phyloP scores from a whole-genome alignment of 2,888 invertebrate genomes.

The Hyposoter didymator region DNA sequence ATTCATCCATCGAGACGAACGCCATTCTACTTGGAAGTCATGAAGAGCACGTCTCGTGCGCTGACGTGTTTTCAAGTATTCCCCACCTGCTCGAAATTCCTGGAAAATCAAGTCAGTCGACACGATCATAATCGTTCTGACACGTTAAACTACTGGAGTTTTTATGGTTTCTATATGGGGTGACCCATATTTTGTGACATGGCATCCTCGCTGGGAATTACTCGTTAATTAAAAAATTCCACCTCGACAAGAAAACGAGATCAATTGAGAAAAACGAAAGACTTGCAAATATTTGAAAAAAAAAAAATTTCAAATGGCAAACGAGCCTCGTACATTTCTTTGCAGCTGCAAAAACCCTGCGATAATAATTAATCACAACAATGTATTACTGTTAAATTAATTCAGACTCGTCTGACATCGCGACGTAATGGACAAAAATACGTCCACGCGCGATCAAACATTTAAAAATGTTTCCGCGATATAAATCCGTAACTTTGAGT shows the following conservation, averaged over 20 bases:
- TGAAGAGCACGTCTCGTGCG: constrained; percentile 13
- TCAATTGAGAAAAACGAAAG: not conserved
- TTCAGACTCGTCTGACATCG: not conserved
- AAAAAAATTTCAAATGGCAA: not conserved
- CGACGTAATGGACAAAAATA: constrained; percentile 7
- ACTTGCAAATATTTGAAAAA: not conserved
- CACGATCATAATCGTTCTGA: constrained; percentile 45
- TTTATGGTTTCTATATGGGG: not conserved
- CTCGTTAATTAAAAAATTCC: not conserved
- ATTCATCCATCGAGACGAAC: constrained; percentile 44
- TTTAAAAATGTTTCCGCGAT: constrained; percentile 41
- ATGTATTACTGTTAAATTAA: not conserved
- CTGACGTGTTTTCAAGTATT: constrained; percentile 58
- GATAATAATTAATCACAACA: not conserved
- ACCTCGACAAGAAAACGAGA: not conserved
- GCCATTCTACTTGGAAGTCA: constrained; percentile 17
- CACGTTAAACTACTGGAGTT: not conserved
- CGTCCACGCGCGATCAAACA: constrained; percentile 53
- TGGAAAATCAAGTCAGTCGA: constrained; percentile 45
- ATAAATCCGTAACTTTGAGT: constrained; percentile 27
- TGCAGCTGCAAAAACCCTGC: not conserved
- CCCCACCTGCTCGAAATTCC: constrained; percentile 56
- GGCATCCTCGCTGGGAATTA: not conserved
- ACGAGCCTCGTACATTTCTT: not conserved
- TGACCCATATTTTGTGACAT: not conserved